phyloP scores from a whole-genome alignment of 2,888 invertebrate genomes.

The Tryphoninae sp. region DNA sequence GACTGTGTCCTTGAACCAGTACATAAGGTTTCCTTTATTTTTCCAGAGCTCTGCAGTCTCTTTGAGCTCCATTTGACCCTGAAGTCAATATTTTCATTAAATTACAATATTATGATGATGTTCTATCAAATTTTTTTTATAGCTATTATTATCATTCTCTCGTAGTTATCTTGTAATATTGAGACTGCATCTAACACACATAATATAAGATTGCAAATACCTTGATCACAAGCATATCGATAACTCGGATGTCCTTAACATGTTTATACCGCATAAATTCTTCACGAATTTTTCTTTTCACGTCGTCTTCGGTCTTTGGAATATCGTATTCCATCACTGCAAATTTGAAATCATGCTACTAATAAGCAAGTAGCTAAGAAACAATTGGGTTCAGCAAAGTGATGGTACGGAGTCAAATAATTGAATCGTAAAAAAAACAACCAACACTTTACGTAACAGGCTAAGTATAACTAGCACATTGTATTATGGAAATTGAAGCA shows the following conservation, averaged over 20 bases:
- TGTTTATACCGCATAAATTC: conserved; percentile 89
- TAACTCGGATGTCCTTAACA: conserved; percentile 92
- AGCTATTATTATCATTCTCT: no score
- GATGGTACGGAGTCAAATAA: background rate
- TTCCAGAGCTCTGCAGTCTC: conserved; percentile 95
- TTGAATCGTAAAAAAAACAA: background rate
- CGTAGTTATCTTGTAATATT: no score
- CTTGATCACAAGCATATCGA: conserved; percentile 96
- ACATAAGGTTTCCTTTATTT: conserved; percentile 93
- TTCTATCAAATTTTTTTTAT: background rate
- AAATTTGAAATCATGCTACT: conserved; percentile 69
- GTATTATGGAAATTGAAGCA: background rate
- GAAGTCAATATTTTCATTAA: conserved; percentile 71
- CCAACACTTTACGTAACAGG: conserved; percentile 53
- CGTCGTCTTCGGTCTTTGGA: conserved; percentile 87
- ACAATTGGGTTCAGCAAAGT: background rate
- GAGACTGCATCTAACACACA: background rate
- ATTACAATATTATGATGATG: background rate
- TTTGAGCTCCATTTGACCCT: conserved; percentile 98
- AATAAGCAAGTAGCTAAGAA: background rate
- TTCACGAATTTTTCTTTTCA: conserved; percentile 89
- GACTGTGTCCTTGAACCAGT: conserved; percentile 91
- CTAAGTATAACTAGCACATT: conserved; percentile 38
- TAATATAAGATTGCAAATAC: conserved; percentile 82
- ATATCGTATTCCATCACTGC: conserved; percentile 93